Evolutionary conservation across 1,140 invertebrate genomes (phyloP).

Genomic region (Plodia interpunctella): DNA sequence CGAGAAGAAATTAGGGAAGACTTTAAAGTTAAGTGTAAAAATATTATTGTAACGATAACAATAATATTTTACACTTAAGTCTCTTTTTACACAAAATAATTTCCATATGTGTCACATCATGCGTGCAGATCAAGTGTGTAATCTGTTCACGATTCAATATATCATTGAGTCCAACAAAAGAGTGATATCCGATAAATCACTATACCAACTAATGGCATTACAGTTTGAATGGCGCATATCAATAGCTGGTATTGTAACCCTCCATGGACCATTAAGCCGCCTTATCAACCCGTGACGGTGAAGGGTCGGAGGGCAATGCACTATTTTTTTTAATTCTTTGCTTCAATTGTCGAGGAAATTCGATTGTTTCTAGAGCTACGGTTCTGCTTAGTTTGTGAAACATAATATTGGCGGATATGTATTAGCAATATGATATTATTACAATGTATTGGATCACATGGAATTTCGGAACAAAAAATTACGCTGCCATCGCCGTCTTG

Average conservation of each 20-base stretch:
- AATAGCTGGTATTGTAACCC: constrained; percentile 49
- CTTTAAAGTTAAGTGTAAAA: no score
- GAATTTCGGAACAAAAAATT: no score
- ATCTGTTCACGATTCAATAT: background rate
- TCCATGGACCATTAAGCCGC: constrained; percentile 59
- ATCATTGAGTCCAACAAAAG: constrained; percentile 13
- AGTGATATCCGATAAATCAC: constrained; percentile 32
- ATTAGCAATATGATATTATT: no score
- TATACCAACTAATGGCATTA: constrained; percentile 64
- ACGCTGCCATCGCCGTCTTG: no score
- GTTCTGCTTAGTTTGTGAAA: background rate
- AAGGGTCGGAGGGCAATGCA: constrained; percentile 40
- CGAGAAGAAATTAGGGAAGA: no score
- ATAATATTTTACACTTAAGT: no score
- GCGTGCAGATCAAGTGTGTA: background rate
- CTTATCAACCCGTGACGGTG: constrained; percentile 47
- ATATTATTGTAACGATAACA: no score
- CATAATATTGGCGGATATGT: background rate
- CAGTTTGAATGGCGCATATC: constrained; percentile 63
- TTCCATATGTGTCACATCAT: background rate
- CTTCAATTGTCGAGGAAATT: background rate
- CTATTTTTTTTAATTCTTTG: constrained; percentile 15
- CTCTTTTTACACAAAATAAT: no score
- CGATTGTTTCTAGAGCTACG: background rate
- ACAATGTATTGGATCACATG: no score